Evolutionary conservation across 2,113 vertebrate genomes (phyloP).

Genomic region (Plecotus auritus): DNA sequence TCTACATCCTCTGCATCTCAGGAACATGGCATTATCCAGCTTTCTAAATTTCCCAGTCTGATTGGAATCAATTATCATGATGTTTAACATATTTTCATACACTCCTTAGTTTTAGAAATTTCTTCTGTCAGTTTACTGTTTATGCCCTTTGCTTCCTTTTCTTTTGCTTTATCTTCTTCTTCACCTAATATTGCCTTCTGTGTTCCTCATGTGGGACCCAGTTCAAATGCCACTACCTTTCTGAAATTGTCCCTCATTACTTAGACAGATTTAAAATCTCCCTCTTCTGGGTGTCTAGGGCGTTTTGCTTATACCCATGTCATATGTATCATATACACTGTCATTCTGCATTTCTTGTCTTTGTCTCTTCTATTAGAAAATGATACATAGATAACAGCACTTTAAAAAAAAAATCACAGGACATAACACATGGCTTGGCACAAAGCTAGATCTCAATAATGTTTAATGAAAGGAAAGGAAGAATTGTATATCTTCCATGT

Average conservation of each 20-base stretch:
- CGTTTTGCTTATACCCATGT: neutral
- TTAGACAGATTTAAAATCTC: neutral
- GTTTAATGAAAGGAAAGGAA: neutral
- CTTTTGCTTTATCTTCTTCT: neutral
- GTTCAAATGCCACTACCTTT: neutral
- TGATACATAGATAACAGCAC: neutral
- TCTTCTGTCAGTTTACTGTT: neutral
- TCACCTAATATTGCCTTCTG: neutral
- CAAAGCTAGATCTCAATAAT: conserved; percentile 9
- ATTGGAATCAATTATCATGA: neutral
- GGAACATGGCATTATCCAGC: neutral
- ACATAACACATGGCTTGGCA: neutral
- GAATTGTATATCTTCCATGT: neutral
- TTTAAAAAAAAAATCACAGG: neutral
- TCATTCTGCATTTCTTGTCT: neutral
- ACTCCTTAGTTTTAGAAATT: neutral
- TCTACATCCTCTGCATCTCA: neutral
- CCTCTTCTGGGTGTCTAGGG: neutral
- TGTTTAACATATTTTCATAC: neutral
- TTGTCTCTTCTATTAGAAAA: neutral
- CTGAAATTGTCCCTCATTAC: neutral
- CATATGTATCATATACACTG: neutral
- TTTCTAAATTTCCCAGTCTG: neutral
- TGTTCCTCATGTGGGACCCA: neutral
- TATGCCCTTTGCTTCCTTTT: neutral